A percentile compares a stretch with the other conserved stretches of the same genome.
These are phyloP conservation scores for Meiosimyza platycephala DNA, from an alignment of 2,888 invertebrate genomes.

Conservation along the genomic window DNA sequence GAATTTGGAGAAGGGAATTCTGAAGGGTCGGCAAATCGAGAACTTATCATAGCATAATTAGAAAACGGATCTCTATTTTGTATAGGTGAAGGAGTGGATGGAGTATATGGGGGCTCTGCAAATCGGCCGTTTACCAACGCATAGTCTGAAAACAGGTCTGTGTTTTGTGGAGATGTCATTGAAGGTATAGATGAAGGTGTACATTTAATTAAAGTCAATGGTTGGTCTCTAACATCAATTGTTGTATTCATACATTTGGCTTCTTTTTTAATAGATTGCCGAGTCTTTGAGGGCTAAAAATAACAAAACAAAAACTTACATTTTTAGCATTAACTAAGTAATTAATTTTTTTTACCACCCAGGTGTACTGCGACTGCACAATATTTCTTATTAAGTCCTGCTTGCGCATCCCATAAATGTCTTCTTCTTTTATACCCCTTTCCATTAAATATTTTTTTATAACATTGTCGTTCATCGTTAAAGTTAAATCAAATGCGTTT, in stretches of 20 bases:
- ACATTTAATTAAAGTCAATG: slow-evolving; percentile 50
- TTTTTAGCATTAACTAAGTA: not conserved
- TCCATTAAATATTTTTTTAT: slow-evolving; percentile 61
- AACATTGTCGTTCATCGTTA: slow-evolving; percentile 54
- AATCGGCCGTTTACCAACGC: no score
- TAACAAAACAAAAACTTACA: not conserved
- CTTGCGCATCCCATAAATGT: slow-evolving; percentile 53
- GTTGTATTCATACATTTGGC: not conserved
- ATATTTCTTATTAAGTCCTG: slow-evolving; percentile 57
- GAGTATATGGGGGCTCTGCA: no score
- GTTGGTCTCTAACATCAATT: slow-evolving; percentile 38
- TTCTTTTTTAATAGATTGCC: slow-evolving; percentile 5
- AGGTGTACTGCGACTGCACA: slow-evolving; percentile 58
- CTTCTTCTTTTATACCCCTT: slow-evolving; percentile 56
- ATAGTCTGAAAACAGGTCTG: not conserved
- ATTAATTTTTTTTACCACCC: slow-evolving; percentile 50
- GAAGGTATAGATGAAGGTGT: slow-evolving; percentile 40
- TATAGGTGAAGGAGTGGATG: not conserved
- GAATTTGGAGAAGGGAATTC: slow-evolving; percentile 38
- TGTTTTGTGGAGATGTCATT: not conserved
- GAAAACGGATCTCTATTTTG: not conserved
- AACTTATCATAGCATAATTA: slow-evolving; percentile 27
- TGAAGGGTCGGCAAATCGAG: slow-evolving; percentile 38
- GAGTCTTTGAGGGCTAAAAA: slow-evolving; percentile 50
- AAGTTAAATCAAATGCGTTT: slow-evolving; percentile 58